Conservation (phyloP, 1,140 invertebrate species). For the Aleiodes sp. region DNA sequence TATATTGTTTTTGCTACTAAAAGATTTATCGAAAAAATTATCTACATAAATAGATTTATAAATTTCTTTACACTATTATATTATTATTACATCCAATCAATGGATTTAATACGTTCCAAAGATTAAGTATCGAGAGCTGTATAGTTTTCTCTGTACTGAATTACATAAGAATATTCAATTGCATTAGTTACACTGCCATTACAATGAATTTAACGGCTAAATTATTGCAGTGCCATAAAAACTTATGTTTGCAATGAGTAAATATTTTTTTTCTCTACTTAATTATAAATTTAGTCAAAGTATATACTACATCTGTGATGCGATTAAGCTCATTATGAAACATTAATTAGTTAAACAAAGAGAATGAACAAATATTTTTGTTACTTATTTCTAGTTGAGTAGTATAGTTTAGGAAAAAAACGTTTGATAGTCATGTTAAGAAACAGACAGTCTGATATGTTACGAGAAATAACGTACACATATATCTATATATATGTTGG, state of each 20-base stretch:
- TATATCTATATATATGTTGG: background rate
- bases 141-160: too few species aligned
- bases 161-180: too few species aligned
- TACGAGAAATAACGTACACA: conserved; percentile 4
- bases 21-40: background rate
- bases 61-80: too few species aligned
- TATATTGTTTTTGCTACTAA: background rate
- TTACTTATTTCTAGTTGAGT: background rate
- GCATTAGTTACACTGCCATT: too few species aligned
- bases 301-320: conserved; percentile 2
- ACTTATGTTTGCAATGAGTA: too few species aligned
- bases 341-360: background rate
- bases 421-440: conserved; percentile 12
- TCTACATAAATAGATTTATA: too few species aligned
- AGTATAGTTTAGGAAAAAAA: background rate
- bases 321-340: background rate
- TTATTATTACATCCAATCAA: background rate
- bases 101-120: background rate
- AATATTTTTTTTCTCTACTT: background rate
- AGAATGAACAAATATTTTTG: conserved; percentile 10
- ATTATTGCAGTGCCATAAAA: too few species aligned
- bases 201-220: too few species aligned
- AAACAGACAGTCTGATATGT: conserved; percentile 36
- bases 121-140: background rate
- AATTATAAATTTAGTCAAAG: background rate